These are phyloP conservation scores for Leucophenga maculata DNA, from an alignment of 2,888 invertebrate species.

Conservation along the genomic window DNA sequence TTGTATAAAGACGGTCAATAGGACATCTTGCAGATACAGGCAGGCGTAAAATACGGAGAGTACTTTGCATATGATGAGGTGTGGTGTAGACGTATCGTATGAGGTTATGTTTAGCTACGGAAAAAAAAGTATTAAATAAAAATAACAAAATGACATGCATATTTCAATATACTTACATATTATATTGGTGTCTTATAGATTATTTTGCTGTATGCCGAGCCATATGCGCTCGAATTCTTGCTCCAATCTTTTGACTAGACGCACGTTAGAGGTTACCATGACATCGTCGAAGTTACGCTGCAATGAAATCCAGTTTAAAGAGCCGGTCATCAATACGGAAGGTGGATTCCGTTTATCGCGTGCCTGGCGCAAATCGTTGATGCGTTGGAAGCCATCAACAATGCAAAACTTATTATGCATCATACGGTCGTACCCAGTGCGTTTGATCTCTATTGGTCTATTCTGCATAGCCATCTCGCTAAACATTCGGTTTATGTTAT, in stretches of 20 bases:
- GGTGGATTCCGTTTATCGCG: neutral
- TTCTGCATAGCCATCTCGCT: neutral
- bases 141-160: no score
- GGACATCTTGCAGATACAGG: no score
- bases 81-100: no score
- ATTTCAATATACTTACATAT: no score
- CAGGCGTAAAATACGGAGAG: neutral
- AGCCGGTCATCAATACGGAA: conserved; percentile 26
- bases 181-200: neutral
- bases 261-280: conserved; percentile 28
- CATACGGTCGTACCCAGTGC: neutral
- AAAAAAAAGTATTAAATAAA: no score
- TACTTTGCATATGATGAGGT: no score
- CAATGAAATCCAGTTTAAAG: conserved; percentile 31
- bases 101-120: no score
- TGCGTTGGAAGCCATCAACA: conserved; percentile 33
- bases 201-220: neutral
- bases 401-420: conserved; percentile 41
- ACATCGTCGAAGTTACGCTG: conserved; percentile 33
- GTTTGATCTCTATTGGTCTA: neutral
- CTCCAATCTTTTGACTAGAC: conserved; percentile 23
- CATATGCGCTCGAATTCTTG: conserved; percentile 33
- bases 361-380: neutral
- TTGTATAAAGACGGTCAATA: no score
- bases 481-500: neutral